A percentile compares a stretch with the other conserved stretches of the same genome.
phyloP scores from a whole-genome alignment of 2,888 invertebrate species.

The Agriotes lineatus region DNA sequence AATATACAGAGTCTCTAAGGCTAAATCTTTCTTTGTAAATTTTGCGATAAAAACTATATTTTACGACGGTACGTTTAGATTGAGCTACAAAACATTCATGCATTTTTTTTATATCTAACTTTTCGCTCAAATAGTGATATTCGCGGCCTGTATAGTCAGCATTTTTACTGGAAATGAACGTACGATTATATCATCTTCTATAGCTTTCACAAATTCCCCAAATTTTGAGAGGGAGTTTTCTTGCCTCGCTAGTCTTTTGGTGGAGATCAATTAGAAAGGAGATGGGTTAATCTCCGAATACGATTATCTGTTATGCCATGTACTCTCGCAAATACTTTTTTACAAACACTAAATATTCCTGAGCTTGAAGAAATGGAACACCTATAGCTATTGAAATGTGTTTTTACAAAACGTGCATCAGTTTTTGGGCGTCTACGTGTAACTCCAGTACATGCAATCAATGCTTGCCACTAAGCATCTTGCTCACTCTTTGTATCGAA shows the following conservation, averaged over 20 bases:
- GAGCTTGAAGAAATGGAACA: background rate
- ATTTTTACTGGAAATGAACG: too few species aligned
- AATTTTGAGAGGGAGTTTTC: too few species aligned
- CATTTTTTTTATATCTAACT: slow-evolving; percentile 22
- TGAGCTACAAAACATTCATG: background rate
- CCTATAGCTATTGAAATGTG: background rate
- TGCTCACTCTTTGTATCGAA: background rate
- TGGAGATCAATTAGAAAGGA: background rate
- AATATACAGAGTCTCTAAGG: too few species aligned
- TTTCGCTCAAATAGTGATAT: slow-evolving; percentile 16
- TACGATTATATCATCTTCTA: too few species aligned
- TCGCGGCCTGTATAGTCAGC: background rate
- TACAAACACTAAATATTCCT: background rate
- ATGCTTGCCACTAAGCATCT: too few species aligned
- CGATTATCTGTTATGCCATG: background rate
- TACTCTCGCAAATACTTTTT: background rate
- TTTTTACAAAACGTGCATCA: background rate
- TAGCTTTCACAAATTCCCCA: too few species aligned
- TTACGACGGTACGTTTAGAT: background rate
- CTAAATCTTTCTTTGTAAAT: slow-evolving; percentile 23
- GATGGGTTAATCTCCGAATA: too few species aligned
- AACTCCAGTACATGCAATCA: background rate
- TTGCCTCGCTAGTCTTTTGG: too few species aligned
- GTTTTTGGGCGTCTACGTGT: background rate
- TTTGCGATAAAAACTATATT: slow-evolving; percentile 21